Conservation (phyloP, 2,797 vertebrate genomes). For the Crocodylus rhombifer region DNA sequence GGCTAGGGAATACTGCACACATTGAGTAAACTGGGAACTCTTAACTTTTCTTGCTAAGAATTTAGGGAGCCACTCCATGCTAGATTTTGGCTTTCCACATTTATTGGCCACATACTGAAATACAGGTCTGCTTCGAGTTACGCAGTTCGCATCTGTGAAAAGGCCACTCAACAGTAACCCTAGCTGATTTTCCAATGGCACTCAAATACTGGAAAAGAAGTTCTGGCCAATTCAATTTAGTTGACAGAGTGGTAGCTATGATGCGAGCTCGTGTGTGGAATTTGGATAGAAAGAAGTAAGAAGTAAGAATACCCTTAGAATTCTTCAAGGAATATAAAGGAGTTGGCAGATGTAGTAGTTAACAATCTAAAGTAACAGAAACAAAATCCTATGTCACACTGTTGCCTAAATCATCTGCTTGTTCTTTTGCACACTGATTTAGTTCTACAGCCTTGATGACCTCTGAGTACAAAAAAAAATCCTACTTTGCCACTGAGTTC, state of each 20-base stretch:
- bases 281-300: rapidly evolving
- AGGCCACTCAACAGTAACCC: neutral
- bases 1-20: neutral
- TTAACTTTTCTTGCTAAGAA: conserved; percentile 26
- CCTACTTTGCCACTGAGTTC: neutral
- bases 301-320: neutral
- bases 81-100: neutral
- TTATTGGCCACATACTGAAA: neutral
- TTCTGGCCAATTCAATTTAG: rapidly evolving
- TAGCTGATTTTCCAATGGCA: rapidly evolving
- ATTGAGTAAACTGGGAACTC: neutral
- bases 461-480: neutral
- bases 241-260: rapidly evolving
- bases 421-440: neutral
- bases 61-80: neutral
- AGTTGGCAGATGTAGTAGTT: neutral
- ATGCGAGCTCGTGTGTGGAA: neutral
- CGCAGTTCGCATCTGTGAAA: neutral
- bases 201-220: neutral
- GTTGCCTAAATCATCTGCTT: neutral
- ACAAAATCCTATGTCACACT: neutral
- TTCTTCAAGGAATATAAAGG: neutral
- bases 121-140: neutral
- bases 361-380: neutral
- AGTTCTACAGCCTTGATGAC: neutral